phyloP scores from a whole-genome alignment of 2,888 invertebrate genomes.

The Bhutanitis thaidina region DNA sequence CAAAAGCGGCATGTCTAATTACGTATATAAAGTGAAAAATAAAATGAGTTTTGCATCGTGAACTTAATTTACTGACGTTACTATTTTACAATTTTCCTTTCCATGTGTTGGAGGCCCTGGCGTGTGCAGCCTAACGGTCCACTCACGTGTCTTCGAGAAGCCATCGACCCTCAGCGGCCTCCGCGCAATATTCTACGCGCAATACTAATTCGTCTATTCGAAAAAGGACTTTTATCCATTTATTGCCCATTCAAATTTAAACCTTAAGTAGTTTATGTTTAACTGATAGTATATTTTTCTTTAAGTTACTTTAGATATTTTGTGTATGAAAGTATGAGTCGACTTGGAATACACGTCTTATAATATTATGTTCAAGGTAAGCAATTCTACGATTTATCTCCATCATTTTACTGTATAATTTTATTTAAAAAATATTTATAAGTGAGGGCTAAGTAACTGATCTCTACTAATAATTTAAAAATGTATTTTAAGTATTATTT shows the following conservation, averaged over 20 bases:
- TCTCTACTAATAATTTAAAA: conserved; percentile 10
- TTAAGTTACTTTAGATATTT: not conserved
- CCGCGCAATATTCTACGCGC: conserved; percentile 73
- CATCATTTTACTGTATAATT: not conserved
- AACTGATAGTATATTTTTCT: not conserved
- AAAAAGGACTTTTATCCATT: conserved; percentile 32
- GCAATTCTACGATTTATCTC: conserved; percentile 36
- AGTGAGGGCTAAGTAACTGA: not conserved
- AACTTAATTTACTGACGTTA: conserved; percentile 43
- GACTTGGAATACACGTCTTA: conserved; percentile 49
- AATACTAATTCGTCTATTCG: conserved; percentile 37
- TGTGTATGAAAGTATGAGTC: conserved; percentile 27
- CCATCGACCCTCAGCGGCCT: conserved; percentile 76
- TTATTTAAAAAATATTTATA: not conserved
- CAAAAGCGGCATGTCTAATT: no score
- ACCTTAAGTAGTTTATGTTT: conserved; percentile 19
- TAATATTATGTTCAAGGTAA: conserved; percentile 34
- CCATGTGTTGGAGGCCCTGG: conserved; percentile 59
- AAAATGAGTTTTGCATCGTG: not conserved
- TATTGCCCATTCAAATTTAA: conserved; percentile 15
- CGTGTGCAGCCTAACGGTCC: conserved; percentile 70
- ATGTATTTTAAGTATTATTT: conserved; percentile 5
- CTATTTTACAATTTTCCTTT: conserved; percentile 63
- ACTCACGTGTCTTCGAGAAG: conserved; percentile 73
- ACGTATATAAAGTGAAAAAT: no score